Evolutionary conservation across 1,140 invertebrate species (phyloP).

Genomic region (Zaprionus capensis): DNA sequence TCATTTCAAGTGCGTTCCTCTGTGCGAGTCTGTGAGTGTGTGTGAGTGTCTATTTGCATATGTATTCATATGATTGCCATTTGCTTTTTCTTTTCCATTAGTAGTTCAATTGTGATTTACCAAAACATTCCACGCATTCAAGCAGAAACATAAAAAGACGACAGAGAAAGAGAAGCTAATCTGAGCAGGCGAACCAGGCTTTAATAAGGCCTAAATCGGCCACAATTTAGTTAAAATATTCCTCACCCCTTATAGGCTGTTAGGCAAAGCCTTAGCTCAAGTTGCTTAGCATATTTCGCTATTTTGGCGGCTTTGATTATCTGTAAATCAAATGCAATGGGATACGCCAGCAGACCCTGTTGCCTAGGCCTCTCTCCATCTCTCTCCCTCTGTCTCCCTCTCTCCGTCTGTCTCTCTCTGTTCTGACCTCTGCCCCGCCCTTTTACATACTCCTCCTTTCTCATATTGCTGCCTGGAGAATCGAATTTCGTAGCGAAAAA

Average conservation of each 20-base stretch:
- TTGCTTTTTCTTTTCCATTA: neutral
- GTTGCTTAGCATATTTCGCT: constrained; percentile 40
- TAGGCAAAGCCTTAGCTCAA: neutral
- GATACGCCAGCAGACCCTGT: constrained; percentile 26
- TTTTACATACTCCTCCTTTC: neutral
- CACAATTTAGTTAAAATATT: neutral
- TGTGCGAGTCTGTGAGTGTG: neutral
- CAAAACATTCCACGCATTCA: constrained; percentile 2
- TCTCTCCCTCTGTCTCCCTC: neutral
- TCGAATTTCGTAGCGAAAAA: constrained; percentile 31
- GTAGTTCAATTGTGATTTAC: neutral
- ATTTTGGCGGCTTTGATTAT: constrained; percentile 44
- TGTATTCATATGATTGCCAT: constrained; percentile 10
- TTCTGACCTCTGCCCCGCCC: neutral
- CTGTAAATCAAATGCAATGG: constrained; percentile 71
- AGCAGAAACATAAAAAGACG: neutral
- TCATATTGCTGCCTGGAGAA: constrained; percentile 23
- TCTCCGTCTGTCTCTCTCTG: neutral
- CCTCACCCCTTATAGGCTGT: neutral
- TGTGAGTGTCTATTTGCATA: neutral
- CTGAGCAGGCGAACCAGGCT: neutral
- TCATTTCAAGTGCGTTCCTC: constrained; percentile 33
- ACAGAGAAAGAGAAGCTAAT: neutral
- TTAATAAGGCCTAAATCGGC: neutral
- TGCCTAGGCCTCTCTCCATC: neutral